Conservation (phyloP, 2,797 vertebrate species). For the Oreochromis mossambicus region DNA sequence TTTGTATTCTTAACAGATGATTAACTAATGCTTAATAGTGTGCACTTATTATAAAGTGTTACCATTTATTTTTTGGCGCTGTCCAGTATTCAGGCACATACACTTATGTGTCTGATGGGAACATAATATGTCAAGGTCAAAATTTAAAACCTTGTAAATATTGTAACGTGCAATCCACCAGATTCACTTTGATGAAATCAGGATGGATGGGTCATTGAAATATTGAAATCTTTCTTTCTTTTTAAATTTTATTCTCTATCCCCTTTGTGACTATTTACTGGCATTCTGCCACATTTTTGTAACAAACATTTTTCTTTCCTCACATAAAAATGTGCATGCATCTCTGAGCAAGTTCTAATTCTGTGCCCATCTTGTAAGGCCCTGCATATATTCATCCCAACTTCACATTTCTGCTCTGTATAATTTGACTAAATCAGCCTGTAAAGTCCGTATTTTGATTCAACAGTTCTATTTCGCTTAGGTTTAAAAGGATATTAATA, state of each 20-base stretch:
- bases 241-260: not conserved
- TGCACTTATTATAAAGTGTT: no score
- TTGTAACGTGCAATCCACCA: not conserved
- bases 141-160: slow-evolving; percentile 7
- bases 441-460: not conserved
- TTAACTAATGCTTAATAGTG: no score
- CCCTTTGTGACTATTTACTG: not conserved
- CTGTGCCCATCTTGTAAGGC: not conserved
- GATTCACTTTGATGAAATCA: slow-evolving; percentile 4
- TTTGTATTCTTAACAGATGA: no score
- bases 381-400: not conserved
- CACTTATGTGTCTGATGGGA: not conserved
- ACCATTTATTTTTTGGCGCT: not conserved
- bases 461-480: not conserved
- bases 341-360: not conserved
- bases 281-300: not conserved
- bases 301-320: not conserved
- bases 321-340: not conserved
- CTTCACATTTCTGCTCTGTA: not conserved
- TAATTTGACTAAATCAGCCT: not conserved
- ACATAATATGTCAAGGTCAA: slow-evolving; percentile 18
- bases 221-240: not conserved
- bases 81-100: not conserved
- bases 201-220: not conserved
- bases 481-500: not conserved